phyloP scores from a whole-genome alignment of 1,140 invertebrate genomes.

The Lineus longissimus region DNA sequence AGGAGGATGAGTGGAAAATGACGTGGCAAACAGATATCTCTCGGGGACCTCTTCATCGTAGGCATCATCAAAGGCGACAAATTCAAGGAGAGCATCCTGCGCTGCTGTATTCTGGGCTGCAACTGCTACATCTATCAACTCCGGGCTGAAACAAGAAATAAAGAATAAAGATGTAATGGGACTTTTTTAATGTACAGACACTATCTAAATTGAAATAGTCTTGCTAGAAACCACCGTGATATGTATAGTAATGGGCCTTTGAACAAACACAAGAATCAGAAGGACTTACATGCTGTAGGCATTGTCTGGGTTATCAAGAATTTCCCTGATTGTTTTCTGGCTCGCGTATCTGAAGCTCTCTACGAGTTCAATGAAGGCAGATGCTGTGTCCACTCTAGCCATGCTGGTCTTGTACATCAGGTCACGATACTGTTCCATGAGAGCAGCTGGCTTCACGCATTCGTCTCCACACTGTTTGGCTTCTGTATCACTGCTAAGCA shows the following conservation, averaged over 20 bases:
- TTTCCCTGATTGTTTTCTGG: slow-evolving; percentile 33
- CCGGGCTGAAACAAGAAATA: slow-evolving; percentile 27
- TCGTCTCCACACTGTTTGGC: neutral
- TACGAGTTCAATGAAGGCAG: slow-evolving; percentile 39
- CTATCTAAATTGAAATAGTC: neutral
- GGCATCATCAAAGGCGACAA: slow-evolving; percentile 42
- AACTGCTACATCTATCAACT: slow-evolving; percentile 48
- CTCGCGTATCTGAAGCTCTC: slow-evolving; percentile 34
- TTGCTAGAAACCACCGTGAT: too few species aligned
- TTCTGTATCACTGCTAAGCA: neutral
- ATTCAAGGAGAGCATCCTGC: slow-evolving; percentile 38
- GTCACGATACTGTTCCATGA: neutral
- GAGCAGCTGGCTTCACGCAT: neutral
- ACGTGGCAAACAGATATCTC: slow-evolving; percentile 40
- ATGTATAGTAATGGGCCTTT: too few species aligned
- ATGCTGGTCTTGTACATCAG: slow-evolving; percentile 18
- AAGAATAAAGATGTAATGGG: neutral
- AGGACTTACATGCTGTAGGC: slow-evolving; percentile 44
- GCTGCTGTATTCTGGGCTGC: slow-evolving; percentile 45
- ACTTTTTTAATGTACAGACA: neutral
- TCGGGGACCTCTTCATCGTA: slow-evolving; percentile 35
- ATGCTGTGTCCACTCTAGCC: slow-evolving; percentile 32
- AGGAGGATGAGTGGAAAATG: slow-evolving; percentile 45
- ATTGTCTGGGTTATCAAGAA: slow-evolving; percentile 32
- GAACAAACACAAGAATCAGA: too few species aligned